A percentile compares a stretch with the other conserved stretches of the same genome.
Evolutionary conservation across 2,113 vertebrate genomes (phyloP).

Genomic region (Orycteropus afer): DNA sequence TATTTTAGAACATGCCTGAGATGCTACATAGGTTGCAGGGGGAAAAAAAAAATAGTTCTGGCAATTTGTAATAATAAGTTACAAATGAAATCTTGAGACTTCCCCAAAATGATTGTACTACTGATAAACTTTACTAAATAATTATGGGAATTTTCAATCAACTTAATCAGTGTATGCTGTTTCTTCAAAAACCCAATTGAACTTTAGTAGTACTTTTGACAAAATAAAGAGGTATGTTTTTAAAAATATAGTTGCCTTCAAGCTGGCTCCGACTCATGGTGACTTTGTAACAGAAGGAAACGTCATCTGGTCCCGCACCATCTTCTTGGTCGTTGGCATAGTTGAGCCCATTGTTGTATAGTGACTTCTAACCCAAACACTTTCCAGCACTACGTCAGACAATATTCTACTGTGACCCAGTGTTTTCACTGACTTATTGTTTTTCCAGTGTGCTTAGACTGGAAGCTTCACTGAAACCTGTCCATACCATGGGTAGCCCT

Average conservation of each 20-base stretch:
- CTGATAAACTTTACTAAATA: not conserved
- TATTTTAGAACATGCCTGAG: not conserved
- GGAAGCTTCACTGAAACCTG: not conserved
- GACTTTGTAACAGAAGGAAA: not conserved
- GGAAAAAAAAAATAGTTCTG: not conserved
- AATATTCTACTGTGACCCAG: not conserved
- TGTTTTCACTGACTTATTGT: not conserved
- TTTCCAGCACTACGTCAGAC: not conserved
- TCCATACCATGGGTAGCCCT: not conserved
- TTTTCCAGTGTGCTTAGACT: not conserved
- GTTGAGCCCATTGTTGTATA: not conserved
- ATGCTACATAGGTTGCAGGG: not conserved
- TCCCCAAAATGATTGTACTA: not conserved
- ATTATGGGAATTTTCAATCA: not conserved
- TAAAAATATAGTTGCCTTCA: not conserved
- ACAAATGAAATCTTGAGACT: not conserved
- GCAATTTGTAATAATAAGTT: not conserved
- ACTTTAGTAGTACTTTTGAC: not conserved
- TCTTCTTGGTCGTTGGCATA: not conserved
- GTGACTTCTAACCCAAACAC: not conserved
- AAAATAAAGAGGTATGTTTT: not conserved
- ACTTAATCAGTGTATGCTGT: fast-evolving
- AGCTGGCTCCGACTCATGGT: not conserved
- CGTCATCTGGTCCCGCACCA: not conserved
- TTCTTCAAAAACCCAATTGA: not conserved